These are phyloP conservation scores for Australoheros facetus DNA, from an alignment of 2,797 vertebrate genomes.

Conservation along the genomic window DNA sequence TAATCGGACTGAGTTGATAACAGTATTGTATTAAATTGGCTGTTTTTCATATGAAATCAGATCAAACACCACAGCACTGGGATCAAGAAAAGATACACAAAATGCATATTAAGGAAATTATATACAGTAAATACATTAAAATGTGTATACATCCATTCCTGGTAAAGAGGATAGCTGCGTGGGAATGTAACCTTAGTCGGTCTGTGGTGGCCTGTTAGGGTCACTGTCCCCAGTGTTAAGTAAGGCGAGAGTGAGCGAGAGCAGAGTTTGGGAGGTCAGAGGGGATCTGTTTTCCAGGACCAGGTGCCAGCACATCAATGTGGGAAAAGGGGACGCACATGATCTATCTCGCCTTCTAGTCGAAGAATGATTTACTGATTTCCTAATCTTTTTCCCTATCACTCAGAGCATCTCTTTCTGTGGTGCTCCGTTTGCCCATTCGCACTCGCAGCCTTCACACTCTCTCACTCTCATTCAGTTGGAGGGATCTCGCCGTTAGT, in stretches of 20 bases:
- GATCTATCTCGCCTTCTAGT: not conserved
- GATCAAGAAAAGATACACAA: not conserved
- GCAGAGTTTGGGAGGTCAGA: constrained; percentile 51
- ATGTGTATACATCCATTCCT: constrained; percentile 25
- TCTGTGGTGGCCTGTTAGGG: constrained; percentile 46
- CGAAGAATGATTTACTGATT: not conserved
- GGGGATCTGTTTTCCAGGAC: constrained; percentile 42
- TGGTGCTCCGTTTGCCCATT: constrained; percentile 19
- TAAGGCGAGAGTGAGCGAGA: constrained; percentile 45
- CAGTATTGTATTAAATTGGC: constrained; percentile 30
- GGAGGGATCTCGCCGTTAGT: constrained; percentile 61
- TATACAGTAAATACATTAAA: constrained; percentile 29
- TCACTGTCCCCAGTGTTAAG: constrained; percentile 71
- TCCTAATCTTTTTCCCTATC: constrained; percentile 28
- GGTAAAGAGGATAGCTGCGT: constrained; percentile 41
- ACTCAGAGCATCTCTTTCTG: constrained; percentile 29
- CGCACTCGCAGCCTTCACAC: constrained; percentile 23
- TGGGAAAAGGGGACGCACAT: constrained; percentile 47
- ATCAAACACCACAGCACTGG: constrained; percentile 16
- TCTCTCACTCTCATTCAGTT: constrained; percentile 59
- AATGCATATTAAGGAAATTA: constrained; percentile 25
- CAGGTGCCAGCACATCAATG: constrained; percentile 52
- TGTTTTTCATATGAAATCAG: constrained; percentile 37
- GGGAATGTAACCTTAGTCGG: constrained; percentile 63
- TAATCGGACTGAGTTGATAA: constrained; percentile 27